These are phyloP conservation scores for Meghimatium bilineatum DNA, from an alignment of 2,888 invertebrate genomes.

Conservation along the genomic window DNA sequence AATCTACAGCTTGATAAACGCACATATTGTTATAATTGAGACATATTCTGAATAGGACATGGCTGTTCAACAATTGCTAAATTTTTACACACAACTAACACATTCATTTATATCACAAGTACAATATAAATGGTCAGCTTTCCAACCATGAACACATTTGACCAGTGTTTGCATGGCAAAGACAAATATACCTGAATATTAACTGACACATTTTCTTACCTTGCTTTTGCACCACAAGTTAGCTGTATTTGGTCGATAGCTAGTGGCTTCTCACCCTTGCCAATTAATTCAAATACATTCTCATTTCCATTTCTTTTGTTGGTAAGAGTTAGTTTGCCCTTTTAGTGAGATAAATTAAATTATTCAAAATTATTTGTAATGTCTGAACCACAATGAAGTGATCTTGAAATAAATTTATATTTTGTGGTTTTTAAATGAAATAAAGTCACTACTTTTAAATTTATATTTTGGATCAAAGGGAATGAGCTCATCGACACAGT, in stretches of 20 bases:
- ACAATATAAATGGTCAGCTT: too few species aligned
- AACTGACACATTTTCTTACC: constrained; percentile 57
- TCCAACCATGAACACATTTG: background rate
- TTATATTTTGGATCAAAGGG: too few species aligned
- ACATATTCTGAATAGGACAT: too few species aligned
- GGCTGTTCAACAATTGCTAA: too few species aligned
- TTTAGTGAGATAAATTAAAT: background rate
- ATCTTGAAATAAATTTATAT: background rate
- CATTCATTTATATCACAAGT: too few species aligned
- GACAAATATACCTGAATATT: background rate
- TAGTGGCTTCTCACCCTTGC: constrained; percentile 73
- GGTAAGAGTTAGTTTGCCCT: constrained; percentile 73
- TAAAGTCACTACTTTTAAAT: too few species aligned
- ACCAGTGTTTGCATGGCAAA: background rate
- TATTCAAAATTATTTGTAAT: background rate
- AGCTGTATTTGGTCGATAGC: constrained; percentile 74
- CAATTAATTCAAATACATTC: constrained; percentile 71
- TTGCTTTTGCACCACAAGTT: constrained; percentile 71
- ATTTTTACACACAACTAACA: too few species aligned
- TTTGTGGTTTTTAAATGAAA: too few species aligned
- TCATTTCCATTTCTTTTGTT: constrained; percentile 74
- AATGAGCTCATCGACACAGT: too few species aligned
- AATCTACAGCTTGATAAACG: too few species aligned
- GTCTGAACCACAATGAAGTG: background rate
- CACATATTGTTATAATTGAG: too few species aligned